Base-by-base conservation (phyloP, 2,113 vertebrate species). In the Petaurus breviceps region DNA sequence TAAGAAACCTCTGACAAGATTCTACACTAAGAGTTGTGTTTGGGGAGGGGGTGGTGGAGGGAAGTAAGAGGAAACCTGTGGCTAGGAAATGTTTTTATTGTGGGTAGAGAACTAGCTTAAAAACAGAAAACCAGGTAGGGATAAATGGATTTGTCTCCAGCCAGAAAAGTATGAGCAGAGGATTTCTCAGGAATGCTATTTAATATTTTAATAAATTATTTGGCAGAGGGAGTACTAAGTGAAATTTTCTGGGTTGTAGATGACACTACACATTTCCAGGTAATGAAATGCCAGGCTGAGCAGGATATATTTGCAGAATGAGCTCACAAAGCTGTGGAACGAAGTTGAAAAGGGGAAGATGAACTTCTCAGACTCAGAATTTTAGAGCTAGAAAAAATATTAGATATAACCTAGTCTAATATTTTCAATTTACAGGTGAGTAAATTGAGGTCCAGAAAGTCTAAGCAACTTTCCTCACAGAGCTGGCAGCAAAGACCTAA, bases 381-480 rank as follows among this genome's bases (percentile, higher is more conserved):
- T 92, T 89, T 37, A 61, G 92, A 57, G 19, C 51, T 54, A 24
- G 49, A 91, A 77, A 92, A n/a, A 26, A 31, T 14, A 28, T 52
- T 89, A 91, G 24, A 31, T 52, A 68, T 50, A 49, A 22, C 46
- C n/a, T 90, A 50, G 91, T 90, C 54, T 46, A 95, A 0, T 68
- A 54, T 54, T n/a, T 51, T 47, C 28, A 37, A 26, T 96, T 96
- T 96, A 90, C 50, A 95, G 90, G 90, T 92, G 31, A 94, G n/a
- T 43, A 54, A 96, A 31, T 89, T 31, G 84, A 92, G 53, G 8
- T 90, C 31, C 7, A 68, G n/a, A 91, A 7, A 84, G 46, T 51
- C 14, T 1, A 26, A 93, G 49, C n/a, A 31, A n/a, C 95, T 47
- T 26, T 51, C 47, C 68, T 43, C 11, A 31, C 10, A 68, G 57